These are phyloP conservation scores for Monochamus saltuarius DNA, from an alignment of 1,140 invertebrate species.

Conservation along the genomic window DNA sequence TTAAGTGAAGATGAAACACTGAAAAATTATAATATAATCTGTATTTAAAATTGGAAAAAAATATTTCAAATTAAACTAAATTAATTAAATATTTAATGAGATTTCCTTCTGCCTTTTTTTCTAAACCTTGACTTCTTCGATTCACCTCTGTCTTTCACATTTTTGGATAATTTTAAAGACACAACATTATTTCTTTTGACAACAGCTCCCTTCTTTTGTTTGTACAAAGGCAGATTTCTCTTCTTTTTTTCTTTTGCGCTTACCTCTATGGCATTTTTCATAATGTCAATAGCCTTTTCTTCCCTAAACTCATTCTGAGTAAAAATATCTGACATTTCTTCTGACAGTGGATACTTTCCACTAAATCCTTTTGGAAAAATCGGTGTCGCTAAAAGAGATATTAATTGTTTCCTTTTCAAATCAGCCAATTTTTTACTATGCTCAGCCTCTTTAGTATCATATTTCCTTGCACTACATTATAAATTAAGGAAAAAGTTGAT, in stretches of 20 bases:
- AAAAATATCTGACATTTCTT: constrained; percentile 24
- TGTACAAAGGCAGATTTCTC: constrained; percentile 25
- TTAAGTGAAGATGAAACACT: too few species aligned
- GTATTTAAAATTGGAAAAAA: too few species aligned
- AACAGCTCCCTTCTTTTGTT: constrained; percentile 16
- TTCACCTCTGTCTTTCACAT: neutral
- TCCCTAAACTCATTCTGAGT: constrained; percentile 25
- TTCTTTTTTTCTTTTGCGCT: constrained; percentile 19
- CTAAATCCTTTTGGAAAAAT: constrained; percentile 69
- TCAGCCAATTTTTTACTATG: constrained; percentile 52
- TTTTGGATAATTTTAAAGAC: neutral
- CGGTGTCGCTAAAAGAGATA: constrained; percentile 60
- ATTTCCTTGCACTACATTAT: constrained; percentile 29
- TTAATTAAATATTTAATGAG: too few species aligned
- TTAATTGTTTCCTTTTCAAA: constrained; percentile 60
- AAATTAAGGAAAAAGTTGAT: constrained; percentile 18
- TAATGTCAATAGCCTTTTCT: constrained; percentile 58
- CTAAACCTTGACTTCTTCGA: too few species aligned
- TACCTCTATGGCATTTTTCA: constrained; percentile 56
- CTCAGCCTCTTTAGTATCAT: constrained; percentile 50
- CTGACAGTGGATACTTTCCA: constrained; percentile 62
- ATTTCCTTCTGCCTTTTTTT: too few species aligned
- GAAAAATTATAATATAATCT: too few species aligned
- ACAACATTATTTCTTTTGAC: constrained; percentile 1
- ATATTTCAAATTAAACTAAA: too few species aligned